Base-by-base conservation (phyloP, 2,797 vertebrate species). In the Jordanella pulchra region DNA sequence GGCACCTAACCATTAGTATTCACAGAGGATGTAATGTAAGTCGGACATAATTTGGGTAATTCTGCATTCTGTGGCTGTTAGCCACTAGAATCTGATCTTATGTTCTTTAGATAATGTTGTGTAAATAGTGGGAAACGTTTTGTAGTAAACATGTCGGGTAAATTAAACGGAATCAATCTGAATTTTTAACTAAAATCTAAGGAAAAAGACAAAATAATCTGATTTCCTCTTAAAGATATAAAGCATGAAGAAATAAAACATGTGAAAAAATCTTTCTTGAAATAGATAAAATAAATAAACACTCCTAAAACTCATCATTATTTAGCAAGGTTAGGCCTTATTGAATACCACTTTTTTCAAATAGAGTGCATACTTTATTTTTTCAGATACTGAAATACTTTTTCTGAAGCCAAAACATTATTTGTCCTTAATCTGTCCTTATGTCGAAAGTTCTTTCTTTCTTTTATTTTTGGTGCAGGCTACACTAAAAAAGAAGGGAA, bases 1-100 rank as follows among this genome's bases (percentile, higher is more conserved):
- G 82, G 87, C 85, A 76, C 83, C 35, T 90, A 83, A 89, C 84
- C 83, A 85, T 79, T 45, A 50, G 72, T 67, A 77, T 82, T 82
- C 76, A 77, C 72, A 77, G 63, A 83, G 76, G 81, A 45, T 53
- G 54, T 47, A 60, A 71, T 81, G 79, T 84, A 71, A 78, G 81
- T 70, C 28, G 17, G 65, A 76, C 76, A 64, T 56, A 5, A 55
- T 18, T 63, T 35, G n/a, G 21, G n/a, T 1, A 48, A 74, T 67
- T 68, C 39, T n/a, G 27, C 23, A 9, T 35, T 13, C 39, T 1
- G 17, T 55, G 25, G 47, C 61, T 47, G 42, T 55, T 35, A 83
- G 55, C 42, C 65, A 15, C 35, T 72, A 61, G 25, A 50, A 56
- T 67, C 7, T 65, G 12, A 60, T 48, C 14, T 39, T 28, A 32